Evolutionary conservation across 1,140 invertebrate genomes (phyloP), one percentile per base, ranked within the genome.

Genomic region (Augochlora pura): DNA sequence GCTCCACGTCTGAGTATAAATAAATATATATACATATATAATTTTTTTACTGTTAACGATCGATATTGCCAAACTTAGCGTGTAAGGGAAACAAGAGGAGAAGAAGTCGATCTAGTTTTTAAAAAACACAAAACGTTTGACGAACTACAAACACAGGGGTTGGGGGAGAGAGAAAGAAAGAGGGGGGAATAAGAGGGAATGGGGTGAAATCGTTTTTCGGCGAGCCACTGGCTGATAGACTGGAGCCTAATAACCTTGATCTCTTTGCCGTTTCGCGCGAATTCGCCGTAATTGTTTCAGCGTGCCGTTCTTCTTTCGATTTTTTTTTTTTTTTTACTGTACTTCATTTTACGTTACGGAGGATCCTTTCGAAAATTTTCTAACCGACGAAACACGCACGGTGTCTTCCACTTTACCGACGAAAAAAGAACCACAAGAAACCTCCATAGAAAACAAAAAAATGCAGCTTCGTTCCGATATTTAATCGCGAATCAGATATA

Each of bases 11-110:
- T 78, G 69, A 70, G 62, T 78, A 78, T 38, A 64, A 74, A 74
- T 64, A 64, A 73, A 64, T 72, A 78, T 78, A 78, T 78, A 78
- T 78, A 79, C 71, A 64, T 67, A 79, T 79, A 79, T 79, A 73
- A 79, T 79, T 79, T 79, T 79, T 79, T 74, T 73, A 79, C 70
- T 65, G 69, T 73, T 79, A 54, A 64, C 77, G 63, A 79, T 65
- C 77, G 77, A 79, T 74, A 79, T 79, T 79, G 77, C 77, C 77
- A 79, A 79, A 79, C 77, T 79, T 79, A 79, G 77, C 77, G 71
- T 79, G 54, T 79, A 79, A 79, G 77, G 52, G 72, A 32, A 32
- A 52, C 14, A 10, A 14, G 42, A 14, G 59, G 25, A 77, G 23
- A 70, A 18, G 65, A 60, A 14, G 71, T 79, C 63, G 72, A 76